A percentile compares a stretch with the other conserved stretches of the same genome.
Evolutionary conservation across 2,888 invertebrate genomes (phyloP).

Genomic region (Lissocephala sabroskyi): DNA sequence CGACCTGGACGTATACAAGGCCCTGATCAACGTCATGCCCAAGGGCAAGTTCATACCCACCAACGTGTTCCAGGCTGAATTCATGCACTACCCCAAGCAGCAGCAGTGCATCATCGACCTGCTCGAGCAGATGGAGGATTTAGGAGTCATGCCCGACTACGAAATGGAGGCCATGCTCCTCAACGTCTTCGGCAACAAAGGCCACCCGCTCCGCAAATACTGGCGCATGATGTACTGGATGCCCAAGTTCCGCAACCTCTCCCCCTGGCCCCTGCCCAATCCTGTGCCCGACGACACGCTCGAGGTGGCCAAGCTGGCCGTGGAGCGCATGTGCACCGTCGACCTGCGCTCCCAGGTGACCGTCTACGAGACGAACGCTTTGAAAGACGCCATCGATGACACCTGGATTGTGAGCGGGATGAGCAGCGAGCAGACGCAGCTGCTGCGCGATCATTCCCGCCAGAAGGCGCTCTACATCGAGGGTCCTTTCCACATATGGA

Average conservation of each 20-base stretch:
- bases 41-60: constrained; percentile 89
- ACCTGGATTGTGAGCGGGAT: constrained; percentile 95
- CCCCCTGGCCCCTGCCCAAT: constrained; percentile 88
- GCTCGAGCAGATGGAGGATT: constrained; percentile 92
- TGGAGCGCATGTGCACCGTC: constrained; percentile 86
- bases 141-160: constrained; percentile 92
- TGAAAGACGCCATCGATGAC: constrained; percentile 84
- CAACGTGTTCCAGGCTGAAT: constrained; percentile 89
- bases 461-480: constrained; percentile 84
- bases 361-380: constrained; percentile 79
- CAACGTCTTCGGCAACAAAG: constrained; percentile 87
- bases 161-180: constrained; percentile 88
- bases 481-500: constrained; percentile 87
- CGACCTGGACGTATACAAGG: constrained; percentile 90
- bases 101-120: constrained; percentile 94
- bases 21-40: constrained; percentile 87
- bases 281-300: constrained; percentile 83
- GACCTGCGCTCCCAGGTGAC: constrained; percentile 82
- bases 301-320: constrained; percentile 86
- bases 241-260: constrained; percentile 93
- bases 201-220: constrained; percentile 81
- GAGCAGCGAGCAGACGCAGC: constrained; percentile 81
- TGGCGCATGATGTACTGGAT: constrained; percentile 92
- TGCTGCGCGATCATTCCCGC: constrained; percentile 78
- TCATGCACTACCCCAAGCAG: constrained; percentile 95